Evolutionary conservation across 2,888 invertebrate species (phyloP), one percentile per base, ranked within the genome.

Genomic region (Celastrina argiolus): DNA sequence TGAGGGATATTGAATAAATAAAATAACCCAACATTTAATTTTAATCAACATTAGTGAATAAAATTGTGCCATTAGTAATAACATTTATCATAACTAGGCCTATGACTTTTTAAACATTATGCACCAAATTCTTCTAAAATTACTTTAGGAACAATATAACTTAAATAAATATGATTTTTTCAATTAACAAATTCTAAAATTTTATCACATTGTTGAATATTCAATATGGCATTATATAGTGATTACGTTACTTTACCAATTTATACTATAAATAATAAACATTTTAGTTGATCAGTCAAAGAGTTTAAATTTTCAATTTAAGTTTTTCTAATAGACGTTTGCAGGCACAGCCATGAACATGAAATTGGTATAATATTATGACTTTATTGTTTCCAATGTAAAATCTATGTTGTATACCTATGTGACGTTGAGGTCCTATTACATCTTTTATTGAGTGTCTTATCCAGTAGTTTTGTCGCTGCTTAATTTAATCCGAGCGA

Each of bases 21-120:
- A 61, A 7, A 12, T 18, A 61, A 22, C 61, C 61, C 61, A 61
- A 22, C 39, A 18, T 61, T 18, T 61, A 5, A 16, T 36, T 61
- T 34, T 36, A 61, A 34, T 61, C 22, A 61, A 61, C 61, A 39
- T 34, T 34, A 59, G 31, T 59, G 31, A 59, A 39, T 61, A 36
- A 61, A 65, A 36, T 68, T 36, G 69, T 70, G 68, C 68, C 63
- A 69, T 65, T 45, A 65, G 69, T 70, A 66, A 66, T 70, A 66
- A 66, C 65, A 42, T 51, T 26, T 56, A 39, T 28, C 64, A 61
- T 36, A 65, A 63, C 66, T 65, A 56, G 39, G 28, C 16, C 61
- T 61, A 18, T 31, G 45, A 66, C 31, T 18, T 36, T 41, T 26
- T 34, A 26, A 34, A 45, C 18, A 26, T 26, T 61, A 66, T 66